phyloP scores from a whole-genome alignment of 35 echinoderm and acorn worm species.

The Heliocidaris erythrogramma region DNA sequence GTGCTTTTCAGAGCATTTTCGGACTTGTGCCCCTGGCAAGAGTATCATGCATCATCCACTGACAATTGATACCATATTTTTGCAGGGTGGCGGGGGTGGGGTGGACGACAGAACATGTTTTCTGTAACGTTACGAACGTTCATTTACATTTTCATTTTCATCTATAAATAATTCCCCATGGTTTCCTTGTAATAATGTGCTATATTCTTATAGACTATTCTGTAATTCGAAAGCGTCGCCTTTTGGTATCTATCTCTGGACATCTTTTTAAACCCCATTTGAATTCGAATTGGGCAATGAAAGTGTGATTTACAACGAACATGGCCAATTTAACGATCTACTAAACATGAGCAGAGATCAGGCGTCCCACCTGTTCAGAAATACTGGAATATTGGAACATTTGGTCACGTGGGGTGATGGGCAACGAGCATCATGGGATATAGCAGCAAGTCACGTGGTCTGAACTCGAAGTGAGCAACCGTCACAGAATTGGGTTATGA shows the following conservation, averaged over 20 bases:
- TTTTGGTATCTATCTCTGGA: neutral
- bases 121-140: neutral
- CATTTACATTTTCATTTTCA: too few species aligned
- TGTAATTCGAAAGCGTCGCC: neutral
- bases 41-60: too few species aligned
- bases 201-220: neutral
- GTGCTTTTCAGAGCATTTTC: too few species aligned
- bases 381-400: neutral
- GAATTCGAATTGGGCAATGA: neutral
- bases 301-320: conserved; percentile 35
- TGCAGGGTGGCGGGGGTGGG: too few species aligned
- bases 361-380: neutral
- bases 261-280: neutral
- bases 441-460: neutral
- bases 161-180: neutral
- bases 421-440: conserved; percentile 3
- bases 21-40: too few species aligned
- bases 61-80: too few species aligned
- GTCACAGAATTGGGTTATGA: neutral
- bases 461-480: neutral
- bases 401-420: conserved; percentile 1
- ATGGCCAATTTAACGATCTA: conserved; percentile 25
- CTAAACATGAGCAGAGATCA: neutral
- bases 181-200: too few species aligned
- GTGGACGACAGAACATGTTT: neutral